Base-by-base conservation (phyloP, 2,888 invertebrate genomes). In the Mythimna impura region DNA sequence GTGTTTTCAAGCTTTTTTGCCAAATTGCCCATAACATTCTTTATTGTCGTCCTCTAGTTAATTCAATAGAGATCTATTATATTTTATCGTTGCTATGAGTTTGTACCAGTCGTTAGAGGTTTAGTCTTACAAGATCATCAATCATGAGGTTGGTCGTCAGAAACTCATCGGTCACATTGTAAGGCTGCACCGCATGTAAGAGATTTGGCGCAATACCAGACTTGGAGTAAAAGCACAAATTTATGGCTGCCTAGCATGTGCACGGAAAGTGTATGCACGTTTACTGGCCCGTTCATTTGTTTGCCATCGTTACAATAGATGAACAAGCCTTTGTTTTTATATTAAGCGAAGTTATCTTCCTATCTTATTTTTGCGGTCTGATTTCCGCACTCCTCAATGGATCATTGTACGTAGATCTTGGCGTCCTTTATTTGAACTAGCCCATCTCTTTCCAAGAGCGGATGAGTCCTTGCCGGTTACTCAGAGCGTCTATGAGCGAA, bases 61-160 rank as follows among this genome's bases (percentile, higher is more conserved):
- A 72, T 57, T 54, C 43, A 76, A 22, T 54, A 66, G 43, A 0
- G n/a, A n/a, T 17, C 20, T 71, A 25, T 66, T 47, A 17, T 68
- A n/a, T 25, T 72, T 17, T 22, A 55, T 68, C 3, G n/a, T 57
- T 20, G 34, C 20, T 10, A 43, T 0, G 4, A 55, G 12, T 63
- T 22, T 9, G 6, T 55, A 12, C 12, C 12, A 47, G 12, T 36
- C 17, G 30, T 34, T 54, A 7, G 6, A 6, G 17, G 34, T 66
- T 55, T 47, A 47, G 47, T 69, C 30, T 50, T 40, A 30, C n/a
- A 30, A 69, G 73, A 77, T 78, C 78, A 69, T 73, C 10, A 73
- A 73, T 73, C 78, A 78, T 20, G 14, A 22, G 36, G 10, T 9
- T 76, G 43, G 20, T 78, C 78, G 73, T 73, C 69, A 57, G 55